Base-by-base conservation (phyloP, 1,140 invertebrate genomes). In the Drosophila mayri region DNA sequence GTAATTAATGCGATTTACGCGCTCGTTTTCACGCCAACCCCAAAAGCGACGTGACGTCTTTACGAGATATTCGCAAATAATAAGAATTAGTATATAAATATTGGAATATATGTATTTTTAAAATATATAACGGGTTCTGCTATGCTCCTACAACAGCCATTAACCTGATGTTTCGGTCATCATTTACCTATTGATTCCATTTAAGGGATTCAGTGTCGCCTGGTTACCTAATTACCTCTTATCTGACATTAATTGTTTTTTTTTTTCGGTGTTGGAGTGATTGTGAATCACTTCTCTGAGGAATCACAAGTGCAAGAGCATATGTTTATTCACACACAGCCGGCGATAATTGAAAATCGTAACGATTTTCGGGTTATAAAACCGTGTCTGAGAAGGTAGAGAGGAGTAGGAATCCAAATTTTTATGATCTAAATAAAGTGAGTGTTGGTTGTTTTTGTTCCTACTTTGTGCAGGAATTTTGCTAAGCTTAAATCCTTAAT, bases 281-380 rank as follows among this genome's bases (percentile, higher is more conserved):
- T 57, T 64, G 63, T 70, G 66, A 70, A 67, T 70, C 72, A 73
- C 41, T 55, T 44, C 25, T 8, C 30, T 11, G 25, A 49, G 40
- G 59, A 74, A 76, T 76, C 61, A 75, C 70, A 76, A 64, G 44
- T 74, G 59, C 44, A 65, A 43, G 37, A 65, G 50, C 52, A 62
- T 50, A 70, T 74, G 54, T 44, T 60, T 50, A 54, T 54, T 55
- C 22, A 43, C 37, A 41, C 25, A 20, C 54, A 20, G 41, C 30
- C 16, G 14, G 47, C 54, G 57, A 60, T 67, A 59, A 72, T 67
- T 71, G 62, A 58, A 68, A 65, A 66, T 46, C 58, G 58, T 84
- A 72, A 63, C 57, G 40, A 65, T 75, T 49, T 52, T 49, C 18
- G 59, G 59, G 41, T 64, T 63, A 68, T 40, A 57, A 65, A 55